Evolutionary conservation across 1,140 invertebrate genomes (phyloP), one percentile per base, ranked within the genome.

Genomic region (Lepidurus apus): DNA sequence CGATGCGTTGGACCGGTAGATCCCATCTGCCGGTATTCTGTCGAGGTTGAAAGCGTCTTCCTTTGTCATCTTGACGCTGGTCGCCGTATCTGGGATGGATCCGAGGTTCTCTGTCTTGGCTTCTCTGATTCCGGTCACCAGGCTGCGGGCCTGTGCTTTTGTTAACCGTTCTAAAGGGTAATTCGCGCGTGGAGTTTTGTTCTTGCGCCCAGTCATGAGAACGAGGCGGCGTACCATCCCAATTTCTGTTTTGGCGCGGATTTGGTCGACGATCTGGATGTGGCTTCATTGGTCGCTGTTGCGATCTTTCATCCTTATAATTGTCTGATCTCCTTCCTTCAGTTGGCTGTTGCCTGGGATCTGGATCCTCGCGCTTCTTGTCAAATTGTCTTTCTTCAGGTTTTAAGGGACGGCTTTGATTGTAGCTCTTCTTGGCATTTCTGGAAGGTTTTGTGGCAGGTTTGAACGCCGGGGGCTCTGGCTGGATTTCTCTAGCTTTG

Each of bases 391-490:
- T n/a, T 9, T 65, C 53, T 65, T 65, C 13, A n/a, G 53, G 7
- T 65, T 65, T 65, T 13, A 65, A 7, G 13, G 53, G 53, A 65
- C 53, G 53, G 8, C 21, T 65, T 21, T 17, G 53, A 65, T 21
- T 65, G 53, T 65, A 65, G 53, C 53, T 65, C 21, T 65, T 65
- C 53, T 17, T 65, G 21, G 53, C 53, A 65, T 65, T 65, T 65
- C 21, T n/a, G 17, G 8, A 7, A 9, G 53, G 53, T 65, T 9
- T 65, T 13, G 53, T 7, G 53, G 17, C 53, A 9, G n/a, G 4
- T 65, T 65, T 9, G 8, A 21, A 65, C 8, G 17, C 21, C 6
- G 53, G 0, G 53, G 53, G 53, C 13, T 65, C 53, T 13, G 53
- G 13, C 21, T 65, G 17, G 53, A 65, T 5, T 0, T 65, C 53